A percentile compares a stretch with the other conserved stretches of the same genome.
These are phyloP conservation scores for Dryocosmus kuriphilus DNA, from an alignment of 2,888 invertebrate genomes.

Conservation along the genomic window DNA sequence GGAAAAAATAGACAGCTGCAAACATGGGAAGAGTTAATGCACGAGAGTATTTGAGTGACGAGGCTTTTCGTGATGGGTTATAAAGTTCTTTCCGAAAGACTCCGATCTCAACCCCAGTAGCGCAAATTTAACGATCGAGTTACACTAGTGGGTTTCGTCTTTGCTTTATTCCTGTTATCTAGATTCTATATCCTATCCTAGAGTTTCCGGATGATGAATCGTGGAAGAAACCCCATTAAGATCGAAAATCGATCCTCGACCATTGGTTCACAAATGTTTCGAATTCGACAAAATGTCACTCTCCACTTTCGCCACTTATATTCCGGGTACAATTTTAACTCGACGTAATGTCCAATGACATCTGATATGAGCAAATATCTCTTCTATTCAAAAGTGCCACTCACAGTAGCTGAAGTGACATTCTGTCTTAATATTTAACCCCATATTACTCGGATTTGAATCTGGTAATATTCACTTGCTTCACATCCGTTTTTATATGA, in stretches of 20 bases:
- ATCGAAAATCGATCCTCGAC: slow-evolving; percentile 50
- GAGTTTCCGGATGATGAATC: slow-evolving; percentile 46
- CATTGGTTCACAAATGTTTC: slow-evolving; percentile 13
- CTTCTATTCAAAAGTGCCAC: slow-evolving; percentile 25
- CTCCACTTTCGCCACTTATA: slow-evolving; percentile 3
- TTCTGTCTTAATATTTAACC: neutral
- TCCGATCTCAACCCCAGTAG: neutral
- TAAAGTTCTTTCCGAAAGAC: neutral
- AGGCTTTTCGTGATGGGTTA: neutral
- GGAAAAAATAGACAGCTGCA: neutral
- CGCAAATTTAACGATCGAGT: slow-evolving; percentile 12
- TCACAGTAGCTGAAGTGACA: neutral
- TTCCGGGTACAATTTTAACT: neutral
- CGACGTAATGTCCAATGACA: slow-evolving; percentile 1
- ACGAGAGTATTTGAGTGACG: slow-evolving; percentile 1
- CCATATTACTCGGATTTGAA: neutral
- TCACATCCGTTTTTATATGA: too few species aligned
- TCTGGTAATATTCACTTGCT: too few species aligned
- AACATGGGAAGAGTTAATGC: neutral
- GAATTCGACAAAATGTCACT: slow-evolving; percentile 21
- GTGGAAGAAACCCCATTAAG: slow-evolving; percentile 44
- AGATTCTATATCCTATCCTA: slow-evolving; percentile 16
- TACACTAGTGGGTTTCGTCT: neutral
- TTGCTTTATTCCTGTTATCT: neutral
- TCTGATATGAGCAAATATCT: slow-evolving; percentile 7